Percentiles rank a stretch among this genome's conserved stretches.
Evolutionary conservation across 2,113 vertebrate species (phyloP).

Genomic region (Eubucco bourcierii): DNA sequence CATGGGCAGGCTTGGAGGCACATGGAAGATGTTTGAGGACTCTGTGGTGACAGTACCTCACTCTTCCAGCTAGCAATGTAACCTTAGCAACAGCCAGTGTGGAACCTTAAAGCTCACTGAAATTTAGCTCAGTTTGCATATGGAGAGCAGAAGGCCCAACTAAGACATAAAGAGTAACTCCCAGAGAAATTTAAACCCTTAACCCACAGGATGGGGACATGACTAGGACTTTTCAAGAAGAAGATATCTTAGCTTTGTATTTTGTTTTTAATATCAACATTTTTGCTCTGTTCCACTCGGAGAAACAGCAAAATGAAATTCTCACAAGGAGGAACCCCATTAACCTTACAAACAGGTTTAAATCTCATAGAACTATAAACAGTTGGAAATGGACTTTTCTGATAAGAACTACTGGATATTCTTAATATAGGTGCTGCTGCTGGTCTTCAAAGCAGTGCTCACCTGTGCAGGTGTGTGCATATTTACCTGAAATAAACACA

Average conservation of each 20-base stretch:
- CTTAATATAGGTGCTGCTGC: not conserved
- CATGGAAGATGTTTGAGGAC: accelerated
- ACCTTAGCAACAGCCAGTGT: not conserved
- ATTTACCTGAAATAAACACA: not conserved
- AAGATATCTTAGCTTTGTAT: not conserved
- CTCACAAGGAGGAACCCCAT: not conserved
- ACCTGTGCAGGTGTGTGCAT: too few relatives aligned
- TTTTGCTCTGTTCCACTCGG: not conserved
- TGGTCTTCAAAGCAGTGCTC: not conserved
- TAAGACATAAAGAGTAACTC: not conserved
- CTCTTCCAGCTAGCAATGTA: not conserved
- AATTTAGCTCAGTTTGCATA: not conserved
- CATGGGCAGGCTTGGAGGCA: not conserved
- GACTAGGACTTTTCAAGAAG: not conserved
- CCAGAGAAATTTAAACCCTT: not conserved
- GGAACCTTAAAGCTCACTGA: not conserved
- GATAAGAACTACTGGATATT: not conserved
- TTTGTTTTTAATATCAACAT: not conserved
- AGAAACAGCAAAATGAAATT: not conserved
- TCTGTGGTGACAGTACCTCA: accelerated
- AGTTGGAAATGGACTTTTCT: not conserved
- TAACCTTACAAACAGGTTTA: not conserved
- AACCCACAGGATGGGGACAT: not conserved
- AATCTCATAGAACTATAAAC: not conserved
- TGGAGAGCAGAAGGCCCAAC: not conserved